phyloP scores from a whole-genome alignment of 2,113 vertebrate species.

The Brachirus orientalis region DNA sequence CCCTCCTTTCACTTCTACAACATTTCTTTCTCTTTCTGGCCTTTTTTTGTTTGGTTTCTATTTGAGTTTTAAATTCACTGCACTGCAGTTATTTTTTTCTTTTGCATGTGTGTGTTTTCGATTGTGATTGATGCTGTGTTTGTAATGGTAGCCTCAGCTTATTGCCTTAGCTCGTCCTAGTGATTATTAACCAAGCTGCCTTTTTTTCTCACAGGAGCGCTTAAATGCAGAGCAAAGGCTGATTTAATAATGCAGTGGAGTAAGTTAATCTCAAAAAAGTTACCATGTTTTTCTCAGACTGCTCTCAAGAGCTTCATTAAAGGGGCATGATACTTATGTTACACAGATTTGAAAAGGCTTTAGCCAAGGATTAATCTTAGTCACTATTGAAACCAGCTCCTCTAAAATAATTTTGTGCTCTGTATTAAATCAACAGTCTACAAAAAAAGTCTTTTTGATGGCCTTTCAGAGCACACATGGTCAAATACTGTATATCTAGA shows the following conservation, averaged over 20 bases:
- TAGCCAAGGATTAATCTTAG: slow-evolving; percentile 57
- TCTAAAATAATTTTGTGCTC: slow-evolving; percentile 43
- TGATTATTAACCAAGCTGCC: slow-evolving; percentile 34
- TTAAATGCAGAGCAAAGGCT: slow-evolving; percentile 26
- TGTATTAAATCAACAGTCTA: slow-evolving; percentile 56
- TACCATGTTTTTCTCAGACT: neutral
- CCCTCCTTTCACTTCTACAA: slow-evolving; percentile 50
- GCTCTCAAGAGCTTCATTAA: slow-evolving; percentile 54
- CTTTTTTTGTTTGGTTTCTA: neutral
- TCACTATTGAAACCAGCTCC: slow-evolving; percentile 48
- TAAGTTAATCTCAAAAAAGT: slow-evolving; percentile 38
- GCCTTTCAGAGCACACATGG: slow-evolving; percentile 15
- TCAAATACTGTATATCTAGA: slow-evolving; percentile 46
- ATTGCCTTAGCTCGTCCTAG: slow-evolving; percentile 43
- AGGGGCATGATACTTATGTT: slow-evolving; percentile 50
- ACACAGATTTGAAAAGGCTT: slow-evolving; percentile 47
- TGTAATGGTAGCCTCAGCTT: slow-evolving; percentile 22
- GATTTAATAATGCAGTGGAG: slow-evolving; percentile 38
- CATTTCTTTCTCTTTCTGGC: slow-evolving; percentile 14
- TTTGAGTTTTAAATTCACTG: neutral
- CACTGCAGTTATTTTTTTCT: neutral
- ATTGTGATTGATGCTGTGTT: slow-evolving; percentile 50
- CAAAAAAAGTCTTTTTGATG: slow-evolving; percentile 22
- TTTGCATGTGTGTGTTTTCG: neutral
- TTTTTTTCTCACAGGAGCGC: slow-evolving; percentile 41